These are phyloP conservation scores for Netelia melanura DNA, from an alignment of 2,888 invertebrate genomes.

Conservation along the genomic window DNA sequence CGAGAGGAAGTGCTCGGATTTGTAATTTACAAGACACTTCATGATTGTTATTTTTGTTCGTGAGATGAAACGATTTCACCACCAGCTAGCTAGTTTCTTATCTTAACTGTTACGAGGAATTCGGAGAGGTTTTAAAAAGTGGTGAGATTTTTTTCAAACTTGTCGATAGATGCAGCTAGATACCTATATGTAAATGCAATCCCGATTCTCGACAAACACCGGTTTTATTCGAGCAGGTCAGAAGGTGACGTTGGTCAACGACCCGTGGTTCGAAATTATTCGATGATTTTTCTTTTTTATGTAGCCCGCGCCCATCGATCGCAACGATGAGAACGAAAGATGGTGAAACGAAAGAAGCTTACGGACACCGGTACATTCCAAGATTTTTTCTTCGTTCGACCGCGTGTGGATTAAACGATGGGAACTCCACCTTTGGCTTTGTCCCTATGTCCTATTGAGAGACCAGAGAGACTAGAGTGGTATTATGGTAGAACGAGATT, in stretches of 20 bases:
- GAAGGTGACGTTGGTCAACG: constrained; percentile 25
- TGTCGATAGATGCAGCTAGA: not conserved
- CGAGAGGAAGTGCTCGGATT: not conserved
- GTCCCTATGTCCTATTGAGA: constrained; percentile 37
- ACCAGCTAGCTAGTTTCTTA: not conserved
- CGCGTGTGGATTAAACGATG: constrained; percentile 33
- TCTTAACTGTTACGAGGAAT: not conserved
- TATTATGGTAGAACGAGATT: constrained; percentile 64
- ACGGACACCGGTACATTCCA: constrained; percentile 41
- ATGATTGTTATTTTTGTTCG: not conserved
- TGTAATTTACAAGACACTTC: not conserved
- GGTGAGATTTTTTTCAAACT: not conserved
- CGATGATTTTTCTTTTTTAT: constrained; percentile 17
- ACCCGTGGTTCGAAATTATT: constrained; percentile 26
- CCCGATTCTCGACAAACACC: not conserved
- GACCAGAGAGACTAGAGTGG: constrained; percentile 22
- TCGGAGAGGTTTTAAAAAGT: not conserved
- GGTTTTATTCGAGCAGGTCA: constrained; percentile 9
- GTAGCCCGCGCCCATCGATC: not conserved
- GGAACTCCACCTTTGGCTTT: constrained; percentile 49
- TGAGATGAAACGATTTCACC: not conserved
- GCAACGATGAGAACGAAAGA: constrained; percentile 21
- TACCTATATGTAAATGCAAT: constrained; percentile 8
- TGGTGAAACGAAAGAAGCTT: constrained; percentile 40
- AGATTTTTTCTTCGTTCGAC: constrained; percentile 22